Evolutionary conservation across 2,113 vertebrate species (phyloP), one percentile per base, ranked within the genome.

Genomic region (Gavia stellata): DNA sequence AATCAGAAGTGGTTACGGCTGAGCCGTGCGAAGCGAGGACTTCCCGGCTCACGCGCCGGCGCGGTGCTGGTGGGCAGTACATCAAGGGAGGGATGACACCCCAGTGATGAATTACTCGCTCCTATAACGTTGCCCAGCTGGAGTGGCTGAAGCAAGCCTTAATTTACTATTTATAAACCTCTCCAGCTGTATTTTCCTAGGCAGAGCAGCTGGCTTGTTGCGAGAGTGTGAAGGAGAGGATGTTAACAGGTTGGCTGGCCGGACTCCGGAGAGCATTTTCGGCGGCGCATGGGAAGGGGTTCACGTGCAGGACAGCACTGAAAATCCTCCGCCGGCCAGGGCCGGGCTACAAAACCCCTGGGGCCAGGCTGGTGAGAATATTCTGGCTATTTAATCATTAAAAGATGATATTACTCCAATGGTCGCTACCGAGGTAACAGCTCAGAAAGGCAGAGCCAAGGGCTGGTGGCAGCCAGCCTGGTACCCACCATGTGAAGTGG

Each of bases 151-250:
- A 95, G 82, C 90, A 95, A 91, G 91, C 89, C 96, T 97, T 97
- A 93, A 97, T 97, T 98, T 97, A 91, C 97, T 97, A 95, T 97
- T 97, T 96, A 96, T 97, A 96, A 97, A 95, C 90, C 81, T 97
- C 85, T 90, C 93, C 92, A 96, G 98, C 96, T 97, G 91, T 97
- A 95, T 97, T 98, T 98, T 97, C 19, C 96, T 19, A 47, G 96
- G 91, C 97, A 95, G 84, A 97, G 96, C 97, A 96, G 93, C 96
- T 96, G 96, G 96, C 88, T 97, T 40, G 62, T 91, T 86, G 97
- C 56, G 7, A 94, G 94, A 96, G 96, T 98, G 96, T 96, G 97
- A 98, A 97, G 92, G 97, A 97, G 88, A 65, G 81, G 93, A 97
- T 97, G 97, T 98, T 97, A 98, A 97, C 97, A 97, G 93, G 96